phyloP scores from a whole-genome alignment of 53 echinoderm and acorn worm species.

The Arbacia lixula region DNA sequence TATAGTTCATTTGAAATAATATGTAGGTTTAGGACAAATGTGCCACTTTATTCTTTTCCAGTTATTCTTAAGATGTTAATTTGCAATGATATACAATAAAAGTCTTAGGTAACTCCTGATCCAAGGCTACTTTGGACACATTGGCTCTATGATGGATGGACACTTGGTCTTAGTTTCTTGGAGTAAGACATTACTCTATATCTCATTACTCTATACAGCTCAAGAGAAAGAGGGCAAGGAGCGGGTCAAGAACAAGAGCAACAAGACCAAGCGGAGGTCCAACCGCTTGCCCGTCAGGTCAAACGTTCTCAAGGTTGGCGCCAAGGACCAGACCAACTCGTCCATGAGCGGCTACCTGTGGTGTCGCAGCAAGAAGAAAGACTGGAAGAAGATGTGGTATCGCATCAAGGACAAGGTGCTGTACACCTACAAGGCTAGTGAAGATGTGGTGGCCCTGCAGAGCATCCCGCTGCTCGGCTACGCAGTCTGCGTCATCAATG shows the following conservation, averaged over 20 bases:
- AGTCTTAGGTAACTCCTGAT: no score
- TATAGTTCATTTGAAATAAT: no score
- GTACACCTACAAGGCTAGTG: constrained; percentile 92
- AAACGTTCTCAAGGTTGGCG: constrained; percentile 70
- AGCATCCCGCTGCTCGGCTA: constrained; percentile 93
- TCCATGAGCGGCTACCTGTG: constrained; percentile 93
- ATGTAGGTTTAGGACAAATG: no score
- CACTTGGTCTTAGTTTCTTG: no score
- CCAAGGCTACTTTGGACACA: no score
- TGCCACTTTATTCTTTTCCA: no score
- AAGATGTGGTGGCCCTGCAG: constrained; percentile 87
- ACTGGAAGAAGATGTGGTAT: constrained; percentile 93
- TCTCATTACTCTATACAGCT: neutral
- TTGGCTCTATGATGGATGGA: no score
- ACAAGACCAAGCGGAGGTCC: constrained; percentile 69
- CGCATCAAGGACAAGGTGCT: constrained; percentile 95
- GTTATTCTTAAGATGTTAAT: no score
- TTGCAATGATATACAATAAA: no score
- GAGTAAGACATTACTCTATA: no score
- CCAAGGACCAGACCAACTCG: constrained; percentile 72
- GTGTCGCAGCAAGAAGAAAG: constrained; percentile 69
- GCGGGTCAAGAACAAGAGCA: constrained; percentile 61
- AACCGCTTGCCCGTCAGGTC: constrained; percentile 56
- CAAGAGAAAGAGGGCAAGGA: constrained; percentile 43
- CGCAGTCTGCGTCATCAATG: constrained; percentile 62